Conservation (phyloP, 2,797 vertebrate genomes). For the Parotocinclus haroldoi region DNA sequence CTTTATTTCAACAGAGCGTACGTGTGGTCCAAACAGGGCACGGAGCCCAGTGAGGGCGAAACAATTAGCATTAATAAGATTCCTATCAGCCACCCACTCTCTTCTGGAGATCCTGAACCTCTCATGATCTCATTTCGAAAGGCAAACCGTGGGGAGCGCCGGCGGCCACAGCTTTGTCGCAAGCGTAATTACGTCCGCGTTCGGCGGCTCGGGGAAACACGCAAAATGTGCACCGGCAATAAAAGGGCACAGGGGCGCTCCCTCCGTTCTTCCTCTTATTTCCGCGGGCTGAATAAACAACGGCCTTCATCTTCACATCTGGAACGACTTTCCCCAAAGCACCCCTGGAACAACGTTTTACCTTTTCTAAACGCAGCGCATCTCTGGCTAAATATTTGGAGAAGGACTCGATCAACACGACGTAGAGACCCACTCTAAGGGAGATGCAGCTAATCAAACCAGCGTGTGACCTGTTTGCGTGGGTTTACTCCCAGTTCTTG, state of each 20-base stretch:
- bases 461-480: too few species aligned
- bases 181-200: slow-evolving; percentile 75
- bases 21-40: slow-evolving; percentile 21
- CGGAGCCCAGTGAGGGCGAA: slow-evolving; percentile 27
- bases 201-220: slow-evolving; percentile 64
- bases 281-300: slow-evolving; percentile 27
- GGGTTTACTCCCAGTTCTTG: too few species aligned
- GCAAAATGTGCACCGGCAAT: slow-evolving; percentile 39
- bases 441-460: too few species aligned
- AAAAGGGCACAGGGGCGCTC: slow-evolving; percentile 24
- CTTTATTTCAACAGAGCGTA: background rate
- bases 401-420: too few species aligned
- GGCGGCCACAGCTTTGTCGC: slow-evolving; percentile 65
- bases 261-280: slow-evolving; percentile 1
- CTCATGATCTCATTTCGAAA: slow-evolving; percentile 39
- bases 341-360: too few species aligned
- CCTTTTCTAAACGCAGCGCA: too few species aligned
- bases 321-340: too few species aligned
- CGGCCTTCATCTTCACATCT: too few species aligned
- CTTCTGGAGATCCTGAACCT: slow-evolving; percentile 43
- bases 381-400: too few species aligned
- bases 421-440: too few species aligned
- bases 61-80: slow-evolving; percentile 49
- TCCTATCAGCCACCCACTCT: slow-evolving; percentile 42
- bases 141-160: slow-evolving; percentile 70